These are phyloP conservation scores for Gambusia holbrooki DNA, from an alignment of 2,113 vertebrate genomes.

Conservation along the genomic window DNA sequence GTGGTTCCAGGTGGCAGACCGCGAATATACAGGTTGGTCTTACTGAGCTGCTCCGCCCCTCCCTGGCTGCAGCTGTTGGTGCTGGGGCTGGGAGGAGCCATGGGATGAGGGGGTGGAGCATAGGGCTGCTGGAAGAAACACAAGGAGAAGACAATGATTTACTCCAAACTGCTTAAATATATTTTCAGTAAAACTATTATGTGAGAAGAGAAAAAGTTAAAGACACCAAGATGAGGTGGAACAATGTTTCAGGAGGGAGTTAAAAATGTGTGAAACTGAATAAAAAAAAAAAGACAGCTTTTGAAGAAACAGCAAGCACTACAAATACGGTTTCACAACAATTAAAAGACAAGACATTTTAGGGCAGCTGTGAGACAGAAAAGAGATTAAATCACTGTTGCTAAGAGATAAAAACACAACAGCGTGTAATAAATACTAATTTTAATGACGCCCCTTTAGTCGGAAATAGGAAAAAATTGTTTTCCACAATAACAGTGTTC, in stretches of 20 bases:
- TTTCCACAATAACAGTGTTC: neutral
- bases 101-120: conserved; percentile 97
- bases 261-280: conserved; percentile 9
- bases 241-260: neutral
- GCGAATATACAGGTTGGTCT: conserved; percentile 98
- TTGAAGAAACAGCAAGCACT: conserved; percentile 7
- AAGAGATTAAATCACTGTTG: conserved; percentile 18
- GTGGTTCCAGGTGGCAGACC: conserved; percentile 97
- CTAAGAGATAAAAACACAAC: conserved; percentile 18
- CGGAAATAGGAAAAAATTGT: conserved; percentile 5
- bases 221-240: neutral
- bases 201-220: neutral
- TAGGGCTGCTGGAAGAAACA: conserved; percentile 90
- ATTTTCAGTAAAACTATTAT: neutral
- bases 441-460: conserved; percentile 5
- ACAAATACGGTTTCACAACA: conserved; percentile 11
- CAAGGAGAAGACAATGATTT: neutral
- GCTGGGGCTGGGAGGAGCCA: conserved; percentile 98
- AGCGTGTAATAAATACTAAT: conserved; percentile 18
- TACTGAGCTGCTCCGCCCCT: conserved; percentile 95
- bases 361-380: neutral
- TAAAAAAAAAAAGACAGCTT: conserved; percentile 8
- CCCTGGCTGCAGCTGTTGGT: conserved; percentile 93
- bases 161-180: neutral
- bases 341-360: conserved; percentile 17